Evolutionary conservation across 2,888 invertebrate species (phyloP).

Genomic region (Drosophila setosimentum): DNA sequence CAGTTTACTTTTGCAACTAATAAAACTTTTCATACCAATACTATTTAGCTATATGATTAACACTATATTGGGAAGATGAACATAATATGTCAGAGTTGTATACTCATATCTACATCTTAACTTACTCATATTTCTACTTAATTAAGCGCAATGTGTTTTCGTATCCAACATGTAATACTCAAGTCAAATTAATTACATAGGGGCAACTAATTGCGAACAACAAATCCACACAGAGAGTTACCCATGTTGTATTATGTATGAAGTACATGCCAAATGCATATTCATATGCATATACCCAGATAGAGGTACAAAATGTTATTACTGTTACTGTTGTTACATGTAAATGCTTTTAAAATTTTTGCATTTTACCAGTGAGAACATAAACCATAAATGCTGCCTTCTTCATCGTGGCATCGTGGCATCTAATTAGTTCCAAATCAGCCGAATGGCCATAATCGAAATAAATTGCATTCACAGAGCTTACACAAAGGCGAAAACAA

Average conservation of each 20-base stretch:
- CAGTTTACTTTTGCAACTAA: background rate
- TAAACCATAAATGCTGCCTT: conserved; percentile 47
- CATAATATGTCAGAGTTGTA: accelerated
- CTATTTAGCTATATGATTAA: accelerated
- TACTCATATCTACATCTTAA: background rate
- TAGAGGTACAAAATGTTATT: conserved; percentile 26
- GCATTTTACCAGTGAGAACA: conserved; percentile 17
- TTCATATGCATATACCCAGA: conserved; percentile 38
- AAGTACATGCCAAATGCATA: conserved; percentile 31
- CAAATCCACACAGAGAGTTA: background rate
- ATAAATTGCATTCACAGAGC: conserved; percentile 74
- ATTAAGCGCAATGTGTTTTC: background rate
- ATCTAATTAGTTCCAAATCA: conserved; percentile 83
- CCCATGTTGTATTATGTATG: background rate
- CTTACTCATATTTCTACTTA: background rate
- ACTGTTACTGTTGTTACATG: conserved; percentile 45
- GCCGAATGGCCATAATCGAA: conserved; percentile 81
- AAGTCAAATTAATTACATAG: background rate
- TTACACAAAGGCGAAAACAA: conserved; percentile 35
- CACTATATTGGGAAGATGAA: background rate
- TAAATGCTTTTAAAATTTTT: conserved; percentile 61
- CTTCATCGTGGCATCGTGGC: conserved; percentile 2
- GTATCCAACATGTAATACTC: background rate
- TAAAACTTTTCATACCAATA: background rate
- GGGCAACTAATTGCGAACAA: background rate